Conservation (phyloP, 2,888 invertebrate species). For the Acleris cristana region DNA sequence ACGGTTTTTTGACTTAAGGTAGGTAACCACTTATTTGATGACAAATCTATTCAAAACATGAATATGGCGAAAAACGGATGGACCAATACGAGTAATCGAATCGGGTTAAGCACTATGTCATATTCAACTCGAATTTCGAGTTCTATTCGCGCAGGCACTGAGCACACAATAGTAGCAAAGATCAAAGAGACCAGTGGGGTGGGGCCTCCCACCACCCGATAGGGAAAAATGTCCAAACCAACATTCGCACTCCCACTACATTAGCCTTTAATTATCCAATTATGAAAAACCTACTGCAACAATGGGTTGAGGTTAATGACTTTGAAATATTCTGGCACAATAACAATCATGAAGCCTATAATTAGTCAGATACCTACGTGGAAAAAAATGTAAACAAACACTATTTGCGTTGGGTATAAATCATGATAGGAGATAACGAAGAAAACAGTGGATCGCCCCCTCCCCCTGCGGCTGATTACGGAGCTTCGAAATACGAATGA, state of each 20-base stretch:
- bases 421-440: constrained; percentile 64
- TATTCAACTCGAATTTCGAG: constrained; percentile 30
- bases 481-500: constrained; percentile 81
- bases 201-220: constrained; percentile 50
- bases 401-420: constrained; percentile 56
- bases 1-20: too few species aligned
- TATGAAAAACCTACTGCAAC: constrained; percentile 52
- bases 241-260: constrained; percentile 69
- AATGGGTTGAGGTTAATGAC: constrained; percentile 33
- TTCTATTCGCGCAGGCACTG: constrained; percentile 50
- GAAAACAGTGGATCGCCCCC: constrained; percentile 58
- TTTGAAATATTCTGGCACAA: constrained; percentile 21
- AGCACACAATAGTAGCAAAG: constrained; percentile 52
- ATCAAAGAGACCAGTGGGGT: constrained; percentile 56
- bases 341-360: constrained; percentile 21
- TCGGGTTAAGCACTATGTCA: not conserved
- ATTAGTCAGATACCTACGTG: constrained; percentile 21
- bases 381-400: constrained; percentile 39
- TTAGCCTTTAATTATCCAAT: constrained; percentile 78
- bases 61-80: not conserved
- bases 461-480: constrained; percentile 73
- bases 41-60: too few species aligned
- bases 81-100: not conserved
- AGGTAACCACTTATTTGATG: too few species aligned
- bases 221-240: constrained; percentile 72